Percentiles rank a stretch among this genome's conserved stretches.
Evolutionary conservation across 2,797 vertebrate species (phyloP).

Genomic region (Eutrigla gurnardus): DNA sequence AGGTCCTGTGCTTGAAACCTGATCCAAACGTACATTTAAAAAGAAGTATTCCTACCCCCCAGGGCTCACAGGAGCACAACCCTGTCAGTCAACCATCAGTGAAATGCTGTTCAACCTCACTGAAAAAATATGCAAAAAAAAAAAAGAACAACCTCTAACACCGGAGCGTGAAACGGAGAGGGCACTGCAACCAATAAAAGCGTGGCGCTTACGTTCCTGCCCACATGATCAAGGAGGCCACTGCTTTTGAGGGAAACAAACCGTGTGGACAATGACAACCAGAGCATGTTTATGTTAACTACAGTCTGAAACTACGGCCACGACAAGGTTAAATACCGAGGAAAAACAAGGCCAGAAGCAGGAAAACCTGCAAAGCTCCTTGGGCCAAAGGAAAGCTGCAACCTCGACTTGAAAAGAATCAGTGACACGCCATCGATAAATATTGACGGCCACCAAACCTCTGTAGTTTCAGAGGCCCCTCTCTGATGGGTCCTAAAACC

Average conservation of each 20-base stretch:
- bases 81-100: not conserved
- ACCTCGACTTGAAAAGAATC: not conserved
- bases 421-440: not conserved
- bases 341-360: not conserved
- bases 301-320: not conserved
- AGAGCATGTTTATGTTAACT: not conserved
- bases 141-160: not conserved
- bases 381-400: not conserved
- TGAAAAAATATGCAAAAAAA: not conserved
- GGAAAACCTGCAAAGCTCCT: not conserved
- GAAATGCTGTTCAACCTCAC: not conserved
- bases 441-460: not conserved
- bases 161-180: not conserved
- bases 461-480: not conserved
- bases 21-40: slow-evolving; percentile 7
- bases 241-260: slow-evolving; percentile 24
- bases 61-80: not conserved
- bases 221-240: slow-evolving; percentile 19
- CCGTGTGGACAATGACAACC: slow-evolving; percentile 22
- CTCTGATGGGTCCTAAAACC: too few relatives aligned
- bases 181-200: not conserved
- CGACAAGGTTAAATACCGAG: not conserved
- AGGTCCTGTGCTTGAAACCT: slow-evolving; percentile 40
- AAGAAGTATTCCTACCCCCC: not conserved
- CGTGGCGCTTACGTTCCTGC: not conserved